These are phyloP conservation scores for Anser cygnoides DNA, from an alignment of 2,113 vertebrate species.

Conservation along the genomic window DNA sequence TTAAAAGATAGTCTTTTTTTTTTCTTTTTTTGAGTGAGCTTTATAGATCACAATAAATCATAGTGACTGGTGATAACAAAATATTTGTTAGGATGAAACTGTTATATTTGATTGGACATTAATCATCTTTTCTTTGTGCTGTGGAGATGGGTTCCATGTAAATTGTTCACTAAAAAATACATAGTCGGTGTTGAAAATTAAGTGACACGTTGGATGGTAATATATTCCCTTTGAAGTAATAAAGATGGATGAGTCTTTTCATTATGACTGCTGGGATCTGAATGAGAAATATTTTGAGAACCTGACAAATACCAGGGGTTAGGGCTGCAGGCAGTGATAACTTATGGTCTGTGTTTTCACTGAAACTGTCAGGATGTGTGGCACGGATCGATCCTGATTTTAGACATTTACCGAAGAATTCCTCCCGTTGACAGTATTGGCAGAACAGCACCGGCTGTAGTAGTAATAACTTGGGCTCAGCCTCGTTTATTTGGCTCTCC, in stretches of 20 bases:
- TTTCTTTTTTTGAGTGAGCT: not conserved
- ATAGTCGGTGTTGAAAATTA: conserved; percentile 39
- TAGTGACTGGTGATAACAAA: conserved; percentile 30
- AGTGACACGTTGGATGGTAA: conserved; percentile 35
- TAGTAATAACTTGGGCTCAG: not conserved
- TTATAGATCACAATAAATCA: conserved; percentile 34
- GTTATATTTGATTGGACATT: conserved; percentile 38
- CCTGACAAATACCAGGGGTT: not conserved
- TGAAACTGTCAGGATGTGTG: not conserved
- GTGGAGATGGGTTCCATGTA: conserved; percentile 8
- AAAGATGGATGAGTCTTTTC: conserved; percentile 49
- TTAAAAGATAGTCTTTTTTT: not conserved
- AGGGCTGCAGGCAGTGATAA: not conserved
- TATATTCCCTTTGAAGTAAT: conserved; percentile 29
- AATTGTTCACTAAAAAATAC: conserved; percentile 11
- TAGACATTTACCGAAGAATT: not conserved
- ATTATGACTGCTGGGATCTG: not conserved
- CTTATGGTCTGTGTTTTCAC: not conserved
- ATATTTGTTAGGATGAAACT: conserved; percentile 27
- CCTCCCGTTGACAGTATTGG: not conserved
- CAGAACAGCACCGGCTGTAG: not conserved
- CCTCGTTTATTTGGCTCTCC: not conserved
- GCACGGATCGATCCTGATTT: not conserved
- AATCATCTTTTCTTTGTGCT: not conserved
- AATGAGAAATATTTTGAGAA: conserved; percentile 4